Base-by-base conservation (phyloP, 2,113 vertebrate genomes). In the Eulemur macaco region DNA sequence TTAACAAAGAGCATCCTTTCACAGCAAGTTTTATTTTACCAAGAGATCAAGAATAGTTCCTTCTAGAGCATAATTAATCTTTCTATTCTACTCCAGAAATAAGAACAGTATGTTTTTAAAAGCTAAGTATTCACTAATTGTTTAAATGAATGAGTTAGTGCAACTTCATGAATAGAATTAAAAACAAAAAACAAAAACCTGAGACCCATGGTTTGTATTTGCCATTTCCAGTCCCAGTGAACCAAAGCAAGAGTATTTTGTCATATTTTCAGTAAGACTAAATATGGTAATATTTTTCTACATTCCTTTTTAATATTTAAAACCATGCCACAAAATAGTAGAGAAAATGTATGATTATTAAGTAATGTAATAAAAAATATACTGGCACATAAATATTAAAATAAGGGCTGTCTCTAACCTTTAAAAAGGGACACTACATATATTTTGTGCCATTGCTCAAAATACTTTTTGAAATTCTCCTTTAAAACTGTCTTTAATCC, bases 121-220 rank as follows among this genome's bases (percentile, higher is more conserved):
- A 56, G 47, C 25, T n/a, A 78, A 50, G 63, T 52, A 34, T 39
- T 87, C 14, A 66, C 29, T 37, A 54, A 89, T 27, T 88, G 21
- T 93, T 87, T 88, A 71, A 96, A 76, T 85, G n/a, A 83, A 78
- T 82, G 3, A 84, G 45, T 84, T 74, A 84, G 47, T 42, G 34
- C 18, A 82, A 80, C 71, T 39, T 37, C 68, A 71, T 37, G 45
- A 87, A 84, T 3, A 95, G 54, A 27, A 94, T 68, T 58, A 69
- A 54, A 50, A 89, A 52, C 37, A 56, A 69, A 54, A 42, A 89
- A 52, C 37, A 64, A 93, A 81, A 60, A 31, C 14, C 64, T 64
- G 14, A 9, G 86, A 77, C 86, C 42, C 25, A 5, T 31, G 27
- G 37, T 18, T 50, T 50, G 45, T 29, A 86, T 45, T 15, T 31